A percentile compares a stretch with the other conserved stretches of the same genome.
Conservation (phyloP, 2,113 vertebrate genomes). For the rabbit (Oryctolagus cuniculus) region mOryCun1.1 NC_091437.1:139233501-139234000, state of each 20-base stretch:
- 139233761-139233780: neutral
- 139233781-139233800: neutral
- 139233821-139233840: neutral
- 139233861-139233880: neutral
- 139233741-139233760: neutral
- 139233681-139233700: neutral
- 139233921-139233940: neutral
- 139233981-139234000: neutral
- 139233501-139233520: constrained; percentile 8
- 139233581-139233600: neutral
- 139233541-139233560: neutral
- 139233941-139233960: neutral
- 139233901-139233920: neutral
- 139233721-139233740: neutral
- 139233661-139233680: neutral
- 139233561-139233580: neutral
- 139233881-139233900: constrained; percentile 9
- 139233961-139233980: no score
- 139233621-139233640: neutral
- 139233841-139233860: neutral
- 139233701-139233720: neutral
- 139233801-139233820: neutral
- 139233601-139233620: neutral
- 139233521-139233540: neutral
- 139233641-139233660: neutral